A percentile compares a stretch with the other conserved stretches of the same genome.
Evolutionary conservation across 2,113 vertebrate species (phyloP).

Genomic region (Cacatua alba): DNA sequence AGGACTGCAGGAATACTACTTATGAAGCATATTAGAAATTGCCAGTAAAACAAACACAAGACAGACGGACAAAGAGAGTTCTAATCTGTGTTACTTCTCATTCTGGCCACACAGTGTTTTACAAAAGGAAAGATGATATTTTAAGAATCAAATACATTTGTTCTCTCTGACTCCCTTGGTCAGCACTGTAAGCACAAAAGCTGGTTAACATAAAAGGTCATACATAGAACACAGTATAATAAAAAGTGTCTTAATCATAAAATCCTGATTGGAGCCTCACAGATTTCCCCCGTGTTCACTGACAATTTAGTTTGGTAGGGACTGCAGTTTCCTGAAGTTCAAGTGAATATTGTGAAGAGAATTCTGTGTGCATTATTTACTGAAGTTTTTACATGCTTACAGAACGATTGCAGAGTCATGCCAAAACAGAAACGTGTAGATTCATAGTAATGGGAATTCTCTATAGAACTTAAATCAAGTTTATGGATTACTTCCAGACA

Average conservation of each 20-base stretch:
- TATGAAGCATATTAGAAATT: not conserved
- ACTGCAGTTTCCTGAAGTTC: not conserved
- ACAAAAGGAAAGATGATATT: not conserved
- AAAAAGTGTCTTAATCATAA: not conserved
- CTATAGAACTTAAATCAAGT: not conserved
- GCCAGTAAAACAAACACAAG: not conserved
- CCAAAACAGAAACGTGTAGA: not conserved
- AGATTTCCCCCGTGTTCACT: not conserved
- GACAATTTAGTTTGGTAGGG: not conserved
- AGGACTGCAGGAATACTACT: not conserved
- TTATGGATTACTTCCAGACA: not conserved
- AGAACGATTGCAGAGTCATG: not conserved
- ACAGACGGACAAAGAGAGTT: not conserved
- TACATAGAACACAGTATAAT: not conserved
- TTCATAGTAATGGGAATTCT: conserved; percentile 21
- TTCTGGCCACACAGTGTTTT: not conserved
- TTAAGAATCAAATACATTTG: not conserved
- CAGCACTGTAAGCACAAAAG: not conserved
- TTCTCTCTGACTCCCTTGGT: not conserved
- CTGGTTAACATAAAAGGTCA: not conserved
- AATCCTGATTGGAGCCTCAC: not conserved
- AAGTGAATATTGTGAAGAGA: not conserved
- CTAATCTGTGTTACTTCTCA: not conserved
- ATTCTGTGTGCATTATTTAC: not conserved
- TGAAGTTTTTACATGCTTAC: not conserved